Base-by-base conservation (phyloP, 2,888 invertebrate species). In the Drosophila putrida region DNA sequence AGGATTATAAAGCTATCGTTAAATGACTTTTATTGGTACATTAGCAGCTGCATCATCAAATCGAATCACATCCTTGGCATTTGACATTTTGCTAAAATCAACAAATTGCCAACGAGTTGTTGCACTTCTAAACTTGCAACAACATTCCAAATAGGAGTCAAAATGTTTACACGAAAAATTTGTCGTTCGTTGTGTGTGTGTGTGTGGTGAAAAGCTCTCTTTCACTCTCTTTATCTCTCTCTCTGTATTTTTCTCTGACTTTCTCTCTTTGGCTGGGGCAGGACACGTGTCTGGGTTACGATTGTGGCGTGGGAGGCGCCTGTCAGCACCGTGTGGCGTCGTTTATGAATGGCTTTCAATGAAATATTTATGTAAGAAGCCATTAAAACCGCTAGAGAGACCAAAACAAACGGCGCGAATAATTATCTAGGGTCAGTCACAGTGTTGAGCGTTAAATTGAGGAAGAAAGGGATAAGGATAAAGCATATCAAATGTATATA, bases 271-370 rank as follows among this genome's bases (percentile, higher is more conserved):
- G 67, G 62, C 58, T 50, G 57, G 58, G 54, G 25, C 47, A 66
- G 62, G 64, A 73, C 84, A 84, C 84, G 84, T 88, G 78, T 60
- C 73, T 55, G 55, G 53, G 51, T 31, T 31, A 38, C 39, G 36
- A 15, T 35, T 28, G 46, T 59, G 47, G 53, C 41, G 51, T 66
- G 53, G 44, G 51, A 60, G 68, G 63, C 47, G 71, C 47, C 81
- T 80, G 82, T 78, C 87, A 74, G 65, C 82, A 61, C 63, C 70
- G 60, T 59, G 38, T 55, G 47, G 57, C 51, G 36, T 54, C 57
- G 41, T 41, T 89, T 84, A 87, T 85, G 89, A 85, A 89, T 85
- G 89, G 72, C 75, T 69, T 84, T 80, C 79, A 77, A 77, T 84
- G 58, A 81, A 83, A 87, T 84, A 85, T 85, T 85, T 85, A 85